phyloP scores from a whole-genome alignment of 2,113 vertebrate genomes.

The Archocentrus centrarchus region DNA sequence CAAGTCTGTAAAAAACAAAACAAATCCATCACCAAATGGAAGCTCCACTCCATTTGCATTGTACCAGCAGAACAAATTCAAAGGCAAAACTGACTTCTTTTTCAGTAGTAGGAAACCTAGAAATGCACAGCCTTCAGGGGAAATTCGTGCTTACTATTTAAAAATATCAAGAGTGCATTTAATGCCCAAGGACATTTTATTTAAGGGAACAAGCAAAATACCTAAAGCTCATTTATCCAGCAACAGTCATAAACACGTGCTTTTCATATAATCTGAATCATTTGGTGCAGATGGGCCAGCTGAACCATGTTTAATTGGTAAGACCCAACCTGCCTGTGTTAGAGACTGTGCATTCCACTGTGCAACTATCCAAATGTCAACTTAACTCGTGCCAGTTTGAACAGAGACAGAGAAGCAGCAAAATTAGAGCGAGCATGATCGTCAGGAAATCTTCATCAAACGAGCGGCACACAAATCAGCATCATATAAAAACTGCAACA shows the following conservation, averaged over 20 bases:
- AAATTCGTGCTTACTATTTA: conserved; percentile 52
- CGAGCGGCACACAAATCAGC: not conserved
- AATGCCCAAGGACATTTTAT: conserved; percentile 55
- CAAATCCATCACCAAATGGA: conserved; percentile 4
- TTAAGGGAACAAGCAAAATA: conserved; percentile 64
- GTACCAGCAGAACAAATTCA: conserved; percentile 6
- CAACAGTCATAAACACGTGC: conserved; percentile 37
- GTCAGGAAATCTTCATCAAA: not conserved
- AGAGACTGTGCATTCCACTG: conserved; percentile 30
- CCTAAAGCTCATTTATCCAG: conserved; percentile 62
- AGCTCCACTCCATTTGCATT: conserved; percentile 11
- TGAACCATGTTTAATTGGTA: conserved; percentile 60
- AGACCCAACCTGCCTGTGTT: conserved; percentile 49
- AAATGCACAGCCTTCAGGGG: conserved; percentile 42
- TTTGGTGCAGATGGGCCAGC: conserved; percentile 56
- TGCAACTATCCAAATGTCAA: conserved; percentile 54
- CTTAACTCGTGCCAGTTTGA: conserved; percentile 39
- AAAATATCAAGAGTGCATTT: conserved; percentile 71
- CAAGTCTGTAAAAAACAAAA: not conserved
- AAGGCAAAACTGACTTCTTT: conserved; percentile 13
- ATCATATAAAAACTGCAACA: not conserved
- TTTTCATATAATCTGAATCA: conserved; percentile 46
- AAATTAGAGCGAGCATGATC: not conserved
- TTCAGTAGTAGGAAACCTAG: conserved; percentile 16
- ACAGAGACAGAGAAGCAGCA: not conserved